Evolutionary conservation across 2,797 vertebrate genomes (phyloP).

Genomic region (Lutjanus campechanus): DNA sequence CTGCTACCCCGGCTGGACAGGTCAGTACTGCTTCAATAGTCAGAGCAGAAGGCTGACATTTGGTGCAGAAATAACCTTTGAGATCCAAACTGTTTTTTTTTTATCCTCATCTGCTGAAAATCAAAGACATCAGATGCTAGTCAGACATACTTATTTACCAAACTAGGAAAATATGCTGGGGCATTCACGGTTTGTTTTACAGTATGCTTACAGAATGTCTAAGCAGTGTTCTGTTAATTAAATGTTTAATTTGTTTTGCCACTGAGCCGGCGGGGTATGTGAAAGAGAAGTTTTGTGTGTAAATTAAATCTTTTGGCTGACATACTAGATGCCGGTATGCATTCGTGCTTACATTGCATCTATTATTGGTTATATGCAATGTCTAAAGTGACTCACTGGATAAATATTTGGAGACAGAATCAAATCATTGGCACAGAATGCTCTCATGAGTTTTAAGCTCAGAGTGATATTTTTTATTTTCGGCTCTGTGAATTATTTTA

Average conservation of each 20-base stretch:
- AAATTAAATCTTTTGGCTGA: conserved; percentile 66
- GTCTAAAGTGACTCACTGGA: conserved; percentile 52
- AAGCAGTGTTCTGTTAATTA: conserved; percentile 63
- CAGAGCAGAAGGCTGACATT: neutral
- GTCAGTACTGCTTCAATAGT: conserved; percentile 79
- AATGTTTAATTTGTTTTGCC: conserved; percentile 73
- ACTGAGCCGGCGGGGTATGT: conserved; percentile 33
- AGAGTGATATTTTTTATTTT: conserved; percentile 50
- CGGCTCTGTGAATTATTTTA: conserved; percentile 33
- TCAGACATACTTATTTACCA: conserved; percentile 20
- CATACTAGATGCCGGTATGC: conserved; percentile 49
- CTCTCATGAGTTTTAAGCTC: conserved; percentile 39
- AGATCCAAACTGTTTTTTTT: conserved; percentile 4
- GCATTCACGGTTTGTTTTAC: conserved; percentile 46
- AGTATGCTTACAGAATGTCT: conserved; percentile 66
- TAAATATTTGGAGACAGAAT: conserved; percentile 62
- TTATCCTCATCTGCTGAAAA: conserved; percentile 18
- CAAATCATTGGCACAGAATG: conserved; percentile 46
- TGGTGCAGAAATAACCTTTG: conserved; percentile 3
- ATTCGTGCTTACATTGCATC: conserved; percentile 62
- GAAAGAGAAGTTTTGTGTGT: conserved; percentile 63
- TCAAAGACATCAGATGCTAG: conserved; percentile 16
- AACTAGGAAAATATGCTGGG: conserved; percentile 19
- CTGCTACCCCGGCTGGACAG: conserved; percentile 97
- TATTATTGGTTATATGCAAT: conserved; percentile 40